phyloP scores from a whole-genome alignment of 2,797 vertebrate genomes.

The Nasua narica region DNA sequence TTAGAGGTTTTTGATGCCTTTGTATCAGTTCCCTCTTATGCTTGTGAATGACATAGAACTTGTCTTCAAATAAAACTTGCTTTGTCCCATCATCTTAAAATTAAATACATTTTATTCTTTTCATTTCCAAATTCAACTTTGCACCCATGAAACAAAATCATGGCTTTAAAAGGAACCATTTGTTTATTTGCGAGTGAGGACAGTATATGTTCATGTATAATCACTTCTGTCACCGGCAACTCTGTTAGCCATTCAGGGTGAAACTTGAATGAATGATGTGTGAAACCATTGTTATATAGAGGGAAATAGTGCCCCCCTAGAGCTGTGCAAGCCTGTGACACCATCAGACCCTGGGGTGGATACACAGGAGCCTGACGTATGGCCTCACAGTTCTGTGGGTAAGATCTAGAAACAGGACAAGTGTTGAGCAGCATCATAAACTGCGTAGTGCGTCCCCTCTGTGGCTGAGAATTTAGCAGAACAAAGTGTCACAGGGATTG shows the following conservation, averaged over 20 bases:
- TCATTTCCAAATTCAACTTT: constrained; percentile 26
- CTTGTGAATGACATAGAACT: constrained; percentile 38
- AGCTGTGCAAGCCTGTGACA: not conserved
- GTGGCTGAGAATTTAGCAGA: not conserved
- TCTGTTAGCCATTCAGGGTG: not conserved
- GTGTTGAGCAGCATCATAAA: not conserved
- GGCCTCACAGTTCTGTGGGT: not conserved
- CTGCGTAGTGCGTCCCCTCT: not conserved
- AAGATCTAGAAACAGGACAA: not conserved
- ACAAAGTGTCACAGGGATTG: not conserved
- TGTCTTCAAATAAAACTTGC: constrained; percentile 41
- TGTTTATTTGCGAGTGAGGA: not conserved
- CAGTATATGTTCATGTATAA: not conserved
- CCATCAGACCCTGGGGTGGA: not conserved
- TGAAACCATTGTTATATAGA: not conserved
- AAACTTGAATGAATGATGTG: not conserved
- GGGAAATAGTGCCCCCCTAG: not conserved
- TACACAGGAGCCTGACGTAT: not conserved
- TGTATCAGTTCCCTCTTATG: constrained; percentile 3
- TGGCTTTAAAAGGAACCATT: not conserved
- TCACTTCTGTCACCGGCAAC: not conserved
- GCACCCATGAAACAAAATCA: constrained; percentile 28
- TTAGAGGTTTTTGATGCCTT: constrained; percentile 38
- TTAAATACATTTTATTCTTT: constrained; percentile 43
- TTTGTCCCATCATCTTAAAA: constrained; percentile 50